These are phyloP conservation scores for Chaenodraco wilsoni DNA, from an alignment of 2,797 vertebrate species.

Conservation along the genomic window DNA sequence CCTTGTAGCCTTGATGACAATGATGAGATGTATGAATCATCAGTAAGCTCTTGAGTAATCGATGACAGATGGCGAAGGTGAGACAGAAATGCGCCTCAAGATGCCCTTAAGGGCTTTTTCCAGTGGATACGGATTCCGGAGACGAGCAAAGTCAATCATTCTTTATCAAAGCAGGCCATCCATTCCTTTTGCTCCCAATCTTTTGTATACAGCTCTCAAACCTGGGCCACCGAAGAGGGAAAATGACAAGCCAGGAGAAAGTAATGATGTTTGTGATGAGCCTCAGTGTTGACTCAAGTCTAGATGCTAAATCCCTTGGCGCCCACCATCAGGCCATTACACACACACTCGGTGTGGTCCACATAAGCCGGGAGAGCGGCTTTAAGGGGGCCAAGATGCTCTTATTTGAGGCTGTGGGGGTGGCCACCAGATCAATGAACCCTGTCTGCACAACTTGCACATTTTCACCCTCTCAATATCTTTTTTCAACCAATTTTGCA, in stretches of 20 bases:
- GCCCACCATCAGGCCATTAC: slow-evolving; percentile 69
- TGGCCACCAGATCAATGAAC: slow-evolving; percentile 41
- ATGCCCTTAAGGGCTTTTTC: slow-evolving; percentile 22
- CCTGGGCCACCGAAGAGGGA: slow-evolving; percentile 61
- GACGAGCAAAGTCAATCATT: slow-evolving; percentile 52
- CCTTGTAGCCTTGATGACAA: slow-evolving; percentile 40
- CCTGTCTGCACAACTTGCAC: slow-evolving; percentile 19
- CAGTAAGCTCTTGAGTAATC: slow-evolving; percentile 35
- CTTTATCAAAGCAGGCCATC: slow-evolving; percentile 75
- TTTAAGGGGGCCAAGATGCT: slow-evolving; percentile 45
- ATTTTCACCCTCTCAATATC: slow-evolving; percentile 28
- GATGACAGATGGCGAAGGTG: slow-evolving; percentile 19
- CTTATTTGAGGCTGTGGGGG: slow-evolving; percentile 45
- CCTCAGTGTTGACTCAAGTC: slow-evolving; percentile 75
- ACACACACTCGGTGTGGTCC: slow-evolving; percentile 51
- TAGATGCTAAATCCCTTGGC: slow-evolving; percentile 69
- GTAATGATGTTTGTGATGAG: slow-evolving; percentile 82
- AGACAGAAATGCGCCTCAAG: slow-evolving; percentile 29
- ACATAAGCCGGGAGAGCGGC: slow-evolving; percentile 50
- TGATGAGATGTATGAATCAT: slow-evolving; percentile 42
- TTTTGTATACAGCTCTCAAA: slow-evolving; percentile 69
- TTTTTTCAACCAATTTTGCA: slow-evolving; percentile 10
- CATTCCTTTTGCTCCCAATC: slow-evolving; percentile 45
- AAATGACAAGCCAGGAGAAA: slow-evolving; percentile 69
- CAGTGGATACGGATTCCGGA: slow-evolving; percentile 27